phyloP scores from a whole-genome alignment of 1,140 invertebrate genomes.

The Ceratoteleas bidentatus region DNA sequence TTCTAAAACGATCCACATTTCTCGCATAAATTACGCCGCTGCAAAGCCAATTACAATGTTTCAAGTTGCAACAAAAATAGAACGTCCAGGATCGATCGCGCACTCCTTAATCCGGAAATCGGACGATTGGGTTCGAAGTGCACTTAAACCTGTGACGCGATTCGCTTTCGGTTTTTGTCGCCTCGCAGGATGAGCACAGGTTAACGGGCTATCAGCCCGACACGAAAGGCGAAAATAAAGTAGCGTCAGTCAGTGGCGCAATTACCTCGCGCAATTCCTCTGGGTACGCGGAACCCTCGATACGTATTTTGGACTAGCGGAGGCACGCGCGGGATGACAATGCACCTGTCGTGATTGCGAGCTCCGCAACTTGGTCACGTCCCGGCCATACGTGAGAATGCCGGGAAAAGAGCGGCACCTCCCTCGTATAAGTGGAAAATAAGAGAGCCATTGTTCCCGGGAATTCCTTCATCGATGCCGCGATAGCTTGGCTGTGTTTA shows the following conservation, averaged over 20 bases:
- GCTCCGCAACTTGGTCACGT: conserved; percentile 70
- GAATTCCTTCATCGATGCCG: conserved; percentile 64
- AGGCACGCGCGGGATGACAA: conserved; percentile 62
- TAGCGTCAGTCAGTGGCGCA: conserved; percentile 57
- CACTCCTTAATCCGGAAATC: too few relatives aligned
- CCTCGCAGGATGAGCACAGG: conserved; percentile 12
- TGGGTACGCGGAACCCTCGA: conserved; percentile 45
- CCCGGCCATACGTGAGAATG: conserved; percentile 72
- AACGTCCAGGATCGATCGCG: too few relatives aligned
- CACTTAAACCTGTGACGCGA: neutral
- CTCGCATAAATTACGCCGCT: neutral
- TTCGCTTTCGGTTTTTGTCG: neutral
- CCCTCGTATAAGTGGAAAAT: conserved; percentile 75
- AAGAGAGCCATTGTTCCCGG: conserved; percentile 75
- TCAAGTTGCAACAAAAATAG: neutral
- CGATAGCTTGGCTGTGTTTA: conserved; percentile 38
- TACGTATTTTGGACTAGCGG: conserved; percentile 49
- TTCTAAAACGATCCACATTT: conserved; percentile 18
- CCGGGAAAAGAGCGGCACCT: conserved; percentile 60
- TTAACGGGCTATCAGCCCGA: conserved; percentile 41
- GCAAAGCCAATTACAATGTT: conserved; percentile 12
- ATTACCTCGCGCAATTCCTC: conserved; percentile 59
- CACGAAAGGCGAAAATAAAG: conserved; percentile 54
- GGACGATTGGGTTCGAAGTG: too few relatives aligned
- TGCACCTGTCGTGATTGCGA: conserved; percentile 73